A percentile compares a stretch with the other conserved stretches of the same genome.
Evolutionary conservation across 2,113 vertebrate genomes (phyloP).

Genomic region (Rhombomys opimus): DNA sequence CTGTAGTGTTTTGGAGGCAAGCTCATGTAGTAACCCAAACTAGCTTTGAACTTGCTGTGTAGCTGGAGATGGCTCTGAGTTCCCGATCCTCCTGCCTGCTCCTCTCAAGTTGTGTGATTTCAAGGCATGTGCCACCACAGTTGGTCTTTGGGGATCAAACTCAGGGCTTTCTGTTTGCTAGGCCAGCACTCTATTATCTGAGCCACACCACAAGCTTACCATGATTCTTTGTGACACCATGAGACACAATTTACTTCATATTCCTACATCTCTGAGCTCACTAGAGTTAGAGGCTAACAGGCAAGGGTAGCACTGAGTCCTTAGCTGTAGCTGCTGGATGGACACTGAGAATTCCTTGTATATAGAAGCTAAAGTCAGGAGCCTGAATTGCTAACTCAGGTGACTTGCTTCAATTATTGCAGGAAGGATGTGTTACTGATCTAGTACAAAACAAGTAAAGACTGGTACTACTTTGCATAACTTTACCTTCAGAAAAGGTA

Average conservation of each 20-base stretch:
- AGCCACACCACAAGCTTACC: not conserved
- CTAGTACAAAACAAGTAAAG: not conserved
- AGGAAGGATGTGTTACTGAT: not conserved
- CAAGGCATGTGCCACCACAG: not conserved
- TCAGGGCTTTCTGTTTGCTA: not conserved
- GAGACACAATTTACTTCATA: not conserved
- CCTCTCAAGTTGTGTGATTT: not conserved
- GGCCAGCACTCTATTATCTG: not conserved
- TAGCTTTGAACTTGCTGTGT: not conserved
- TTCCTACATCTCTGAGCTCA: not conserved
- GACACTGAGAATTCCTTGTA: not conserved
- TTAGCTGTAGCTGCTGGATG: not conserved
- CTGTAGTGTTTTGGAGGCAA: not conserved
- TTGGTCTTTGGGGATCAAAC: not conserved
- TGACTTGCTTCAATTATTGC: not conserved
- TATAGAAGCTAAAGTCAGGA: not conserved
- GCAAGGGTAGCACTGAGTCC: not conserved
- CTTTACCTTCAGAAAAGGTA: not conserved
- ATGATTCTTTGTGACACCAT: not conserved
- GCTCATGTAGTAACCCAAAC: not conserved
- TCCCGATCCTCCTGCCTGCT: accelerated
- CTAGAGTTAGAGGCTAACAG: not conserved
- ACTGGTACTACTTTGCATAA: not conserved
- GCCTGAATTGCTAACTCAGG: not conserved
- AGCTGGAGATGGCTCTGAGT: not conserved